These are phyloP conservation scores for Macrosoma leucophasiata DNA, from an alignment of 2,888 invertebrate species.

Conservation along the genomic window DNA sequence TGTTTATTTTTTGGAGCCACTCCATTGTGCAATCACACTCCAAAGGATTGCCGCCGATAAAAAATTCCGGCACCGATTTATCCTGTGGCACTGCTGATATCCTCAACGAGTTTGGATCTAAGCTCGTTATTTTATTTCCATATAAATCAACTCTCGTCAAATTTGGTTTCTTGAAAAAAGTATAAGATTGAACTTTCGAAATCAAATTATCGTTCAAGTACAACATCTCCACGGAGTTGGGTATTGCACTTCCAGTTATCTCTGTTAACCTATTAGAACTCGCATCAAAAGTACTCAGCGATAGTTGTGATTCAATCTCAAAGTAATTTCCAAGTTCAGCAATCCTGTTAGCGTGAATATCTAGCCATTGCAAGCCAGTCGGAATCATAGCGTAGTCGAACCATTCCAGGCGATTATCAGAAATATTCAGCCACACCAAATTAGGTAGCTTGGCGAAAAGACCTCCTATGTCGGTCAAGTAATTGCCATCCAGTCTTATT, in stretches of 20 bases:
- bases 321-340: conserved; percentile 89
- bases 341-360: conserved; percentile 89
- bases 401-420: conserved; percentile 87
- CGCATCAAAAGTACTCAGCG: conserved; percentile 87
- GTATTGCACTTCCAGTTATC: conserved; percentile 88
- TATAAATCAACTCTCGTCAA: conserved; percentile 87
- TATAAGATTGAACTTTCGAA: conserved; percentile 88
- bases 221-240: conserved; percentile 86
- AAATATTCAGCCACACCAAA: conserved; percentile 90
- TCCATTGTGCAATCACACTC: conserved; percentile 94
- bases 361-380: conserved; percentile 88
- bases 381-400: conserved; percentile 92
- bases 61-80: conserved; percentile 85
- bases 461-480: conserved; percentile 84
- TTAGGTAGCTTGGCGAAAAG: conserved; percentile 87
- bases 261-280: conserved; percentile 88
- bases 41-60: conserved; percentile 89
- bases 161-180: conserved; percentile 91
- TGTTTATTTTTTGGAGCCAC: conserved; percentile 89
- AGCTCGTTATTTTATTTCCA: conserved; percentile 85
- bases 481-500: conserved; percentile 88
- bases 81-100: conserved; percentile 85
- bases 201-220: conserved; percentile 88
- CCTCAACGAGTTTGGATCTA: conserved; percentile 84
- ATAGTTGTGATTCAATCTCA: conserved; percentile 86